Conservation (phyloP, 2,888 invertebrate species). For the Empis livida region DNA sequence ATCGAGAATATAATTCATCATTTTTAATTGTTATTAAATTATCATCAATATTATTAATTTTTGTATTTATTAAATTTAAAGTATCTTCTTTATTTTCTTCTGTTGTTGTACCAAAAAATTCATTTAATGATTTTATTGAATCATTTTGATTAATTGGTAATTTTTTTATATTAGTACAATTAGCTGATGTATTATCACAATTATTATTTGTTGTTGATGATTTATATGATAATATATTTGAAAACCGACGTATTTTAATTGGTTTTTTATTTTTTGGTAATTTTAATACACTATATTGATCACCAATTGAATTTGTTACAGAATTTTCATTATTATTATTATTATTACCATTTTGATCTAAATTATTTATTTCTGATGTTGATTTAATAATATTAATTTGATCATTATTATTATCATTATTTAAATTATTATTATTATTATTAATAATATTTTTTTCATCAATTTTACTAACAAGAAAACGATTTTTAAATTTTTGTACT, state of each 20-base stretch:
- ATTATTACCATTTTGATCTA: not conserved
- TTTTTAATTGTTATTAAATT: slow-evolving; percentile 23
- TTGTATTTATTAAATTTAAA: too few relatives aligned
- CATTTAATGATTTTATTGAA: not conserved
- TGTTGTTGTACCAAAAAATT: not conserved
- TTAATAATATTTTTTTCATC: slow-evolving; percentile 22
- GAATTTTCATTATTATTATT: not conserved
- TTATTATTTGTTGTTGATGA: not conserved
- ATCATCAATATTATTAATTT: too few relatives aligned
- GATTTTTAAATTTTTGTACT: slow-evolving; percentile 17
- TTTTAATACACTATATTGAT: slow-evolving; percentile 11
- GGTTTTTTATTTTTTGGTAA: slow-evolving; percentile 18
- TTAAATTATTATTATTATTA: not conserved
- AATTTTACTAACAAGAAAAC: slow-evolving; percentile 33
- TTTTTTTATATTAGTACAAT: slow-evolving; percentile 6
- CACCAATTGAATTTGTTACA: not conserved
- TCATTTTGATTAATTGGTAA: not conserved
- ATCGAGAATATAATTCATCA: slow-evolving; percentile 35
- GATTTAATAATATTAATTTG: not conserved
- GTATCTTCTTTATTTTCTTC: not conserved
- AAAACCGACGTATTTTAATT: slow-evolving; percentile 32
- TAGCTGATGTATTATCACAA: slow-evolving; percentile 6
- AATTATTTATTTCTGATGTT: not conserved
- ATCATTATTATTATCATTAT: not conserved
- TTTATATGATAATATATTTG: slow-evolving; percentile 31